phyloP scores from a whole-genome alignment of 1,140 invertebrate species.

The Leptonema lineaticorne region DNA sequence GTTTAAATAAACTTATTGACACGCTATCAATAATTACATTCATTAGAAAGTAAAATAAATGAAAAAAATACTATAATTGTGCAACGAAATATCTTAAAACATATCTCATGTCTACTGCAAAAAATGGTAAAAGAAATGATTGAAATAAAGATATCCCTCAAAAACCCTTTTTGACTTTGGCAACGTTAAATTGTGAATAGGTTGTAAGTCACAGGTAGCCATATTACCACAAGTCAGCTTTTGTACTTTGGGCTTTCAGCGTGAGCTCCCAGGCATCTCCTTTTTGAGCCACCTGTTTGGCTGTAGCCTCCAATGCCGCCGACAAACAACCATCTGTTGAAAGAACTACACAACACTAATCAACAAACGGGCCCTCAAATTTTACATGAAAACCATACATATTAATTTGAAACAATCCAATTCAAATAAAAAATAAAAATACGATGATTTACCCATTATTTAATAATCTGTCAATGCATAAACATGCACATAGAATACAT shows the following conservation, averaged over 20 bases:
- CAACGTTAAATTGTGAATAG: constrained; percentile 3
- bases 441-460: too few species aligned
- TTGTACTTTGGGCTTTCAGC: constrained; percentile 51
- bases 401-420: background rate
- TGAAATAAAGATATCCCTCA: background rate
- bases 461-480: too few species aligned
- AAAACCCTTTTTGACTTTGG: background rate
- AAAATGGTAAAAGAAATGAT: too few species aligned
- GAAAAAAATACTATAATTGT: too few species aligned
- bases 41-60: too few species aligned
- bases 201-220: constrained; percentile 19
- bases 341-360: constrained; percentile 58
- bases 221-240: constrained; percentile 38
- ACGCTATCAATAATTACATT: too few species aligned
- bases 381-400: background rate
- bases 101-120: too few species aligned
- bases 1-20: too few species aligned
- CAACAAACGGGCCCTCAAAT: constrained; percentile 48
- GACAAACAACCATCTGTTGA: constrained; percentile 53
- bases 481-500: too few species aligned
- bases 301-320: constrained; percentile 43
- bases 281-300: constrained; percentile 50
- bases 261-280: constrained; percentile 56
- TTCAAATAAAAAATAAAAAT: too few species aligned
- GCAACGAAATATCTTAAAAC: too few species aligned